Percentiles rank a stretch among this genome's conserved stretches.
Conservation (phyloP, 1,140 invertebrate genomes). For the Rhopalosiphum maidis region DNA sequence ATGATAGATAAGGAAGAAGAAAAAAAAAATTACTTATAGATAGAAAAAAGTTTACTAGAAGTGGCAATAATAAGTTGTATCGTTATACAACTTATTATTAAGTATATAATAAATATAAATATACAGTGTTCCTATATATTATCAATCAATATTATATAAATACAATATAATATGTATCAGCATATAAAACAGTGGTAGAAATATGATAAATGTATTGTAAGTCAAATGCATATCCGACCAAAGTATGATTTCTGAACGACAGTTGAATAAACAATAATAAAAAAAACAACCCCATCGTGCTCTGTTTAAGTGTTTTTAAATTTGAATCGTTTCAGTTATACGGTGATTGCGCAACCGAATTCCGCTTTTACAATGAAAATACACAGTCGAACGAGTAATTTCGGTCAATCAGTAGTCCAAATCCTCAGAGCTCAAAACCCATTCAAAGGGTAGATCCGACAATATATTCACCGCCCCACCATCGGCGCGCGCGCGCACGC, state of each 20-base stretch:
- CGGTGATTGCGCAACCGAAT: slow-evolving; percentile 20
- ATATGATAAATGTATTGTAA: neutral
- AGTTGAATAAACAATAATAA: neutral
- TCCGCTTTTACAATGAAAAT: slow-evolving; percentile 5
- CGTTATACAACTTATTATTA: no score
- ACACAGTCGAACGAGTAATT: slow-evolving; percentile 50
- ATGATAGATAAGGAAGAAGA: neutral
- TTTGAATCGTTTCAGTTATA: slow-evolving; percentile 16
- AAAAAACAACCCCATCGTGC: neutral
- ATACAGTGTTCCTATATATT: neutral
- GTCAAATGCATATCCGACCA: neutral
- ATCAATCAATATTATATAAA: neutral
- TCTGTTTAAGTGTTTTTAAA: neutral
- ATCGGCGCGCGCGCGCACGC: no score
- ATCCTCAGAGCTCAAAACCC: slow-evolving; percentile 21
- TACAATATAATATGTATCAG: neutral
- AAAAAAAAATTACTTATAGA: no score
- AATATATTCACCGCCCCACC: neutral
- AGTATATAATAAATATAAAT: no score
- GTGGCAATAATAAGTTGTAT: neutral
- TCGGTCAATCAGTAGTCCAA: slow-evolving; percentile 54
- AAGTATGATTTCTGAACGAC: neutral
- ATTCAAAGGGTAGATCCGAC: slow-evolving; percentile 44
- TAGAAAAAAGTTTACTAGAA: neutral
- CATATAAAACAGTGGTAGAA: neutral